Base-by-base conservation (phyloP, 1,140 invertebrate genomes). In the Telenomus remus region DNA sequence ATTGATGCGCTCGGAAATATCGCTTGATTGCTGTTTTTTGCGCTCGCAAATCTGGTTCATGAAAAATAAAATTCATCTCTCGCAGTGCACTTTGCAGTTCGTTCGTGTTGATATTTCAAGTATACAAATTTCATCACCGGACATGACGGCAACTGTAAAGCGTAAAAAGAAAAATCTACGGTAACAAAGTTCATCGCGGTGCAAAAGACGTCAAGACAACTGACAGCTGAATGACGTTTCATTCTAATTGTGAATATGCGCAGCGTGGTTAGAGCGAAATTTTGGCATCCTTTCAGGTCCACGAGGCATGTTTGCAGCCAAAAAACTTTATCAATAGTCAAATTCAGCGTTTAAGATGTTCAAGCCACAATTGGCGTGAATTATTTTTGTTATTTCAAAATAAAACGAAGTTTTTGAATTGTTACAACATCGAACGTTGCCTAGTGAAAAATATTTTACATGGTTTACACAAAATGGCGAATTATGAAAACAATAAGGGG, bases 181-280 rank as follows among this genome's bases (percentile, higher is more conserved):
- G 60, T 56, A 70, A 70, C 65, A 63, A 72, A 72, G 72, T 72
- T 72, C 68, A 68, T 77, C 72, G 68, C 51, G 66, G 51, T 66
- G 66, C 63, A 66, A 77, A 77, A 63, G 74, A 77, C 57, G 39
- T 72, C 57, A 64, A 69, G n/a, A 72, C 46, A 53, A 69, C 53
- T 72, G 75, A 77, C 75, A 69, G 57, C 33, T 72, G 69, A 77
- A 77, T 73, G 75, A 72, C 69, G 69, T 74, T 68, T 68, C 47
- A 63, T 77, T 72, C 64, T 77, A 77, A 77, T 77, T 72, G 75
- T 59, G 68, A 77, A 51, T 57, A 53, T 57, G 57, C 46, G 64
- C 51, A 78, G 65, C 54, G 35, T 14, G 6, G 64, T 54, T 69
- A 55, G 50, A 69, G 73, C 68, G 69, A 70, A 64, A 59, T 59